These are phyloP conservation scores for Elephas maximus DNA, from an alignment of 2,113 vertebrate genomes.

Conservation along the genomic window DNA sequence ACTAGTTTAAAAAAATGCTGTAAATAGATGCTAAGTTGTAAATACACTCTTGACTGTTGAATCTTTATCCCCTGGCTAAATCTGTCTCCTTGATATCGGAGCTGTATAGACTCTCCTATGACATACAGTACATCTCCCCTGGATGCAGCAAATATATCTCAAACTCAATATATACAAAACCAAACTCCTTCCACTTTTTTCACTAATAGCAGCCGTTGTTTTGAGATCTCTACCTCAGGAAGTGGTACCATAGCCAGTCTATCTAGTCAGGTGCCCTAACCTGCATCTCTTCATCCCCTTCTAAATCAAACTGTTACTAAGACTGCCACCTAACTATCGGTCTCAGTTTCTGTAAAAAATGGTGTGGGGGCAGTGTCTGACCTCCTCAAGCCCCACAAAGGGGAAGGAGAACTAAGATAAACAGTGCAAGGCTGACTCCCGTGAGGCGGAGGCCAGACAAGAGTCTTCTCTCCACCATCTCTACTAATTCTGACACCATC, in stretches of 20 bases:
- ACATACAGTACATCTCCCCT: not conserved
- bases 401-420: too few relatives aligned
- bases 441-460: too few relatives aligned
- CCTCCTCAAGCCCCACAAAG: too few relatives aligned
- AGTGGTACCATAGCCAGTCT: not conserved
- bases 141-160: not conserved
- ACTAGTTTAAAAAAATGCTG: constrained; percentile 6
- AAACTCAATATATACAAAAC: not conserved
- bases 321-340: not conserved
- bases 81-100: not conserved
- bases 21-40: not conserved
- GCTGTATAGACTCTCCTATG: not conserved
- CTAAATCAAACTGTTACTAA: not conserved
- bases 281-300: not conserved
- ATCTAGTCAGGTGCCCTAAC: not conserved
- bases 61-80: not conserved
- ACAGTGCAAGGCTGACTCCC: too few relatives aligned
- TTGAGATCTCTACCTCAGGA: not conserved
- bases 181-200: not conserved
- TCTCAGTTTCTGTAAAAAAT: too few relatives aligned
- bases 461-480: too few relatives aligned
- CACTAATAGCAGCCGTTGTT: not conserved
- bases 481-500: too few relatives aligned
- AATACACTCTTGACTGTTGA: not conserved
- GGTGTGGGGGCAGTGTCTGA: too few relatives aligned